Percentiles rank a stretch among this genome's conserved stretches.
These are phyloP conservation scores for Morpho achilles DNA, from an alignment of 2,888 invertebrate genomes.

Conservation along the genomic window DNA sequence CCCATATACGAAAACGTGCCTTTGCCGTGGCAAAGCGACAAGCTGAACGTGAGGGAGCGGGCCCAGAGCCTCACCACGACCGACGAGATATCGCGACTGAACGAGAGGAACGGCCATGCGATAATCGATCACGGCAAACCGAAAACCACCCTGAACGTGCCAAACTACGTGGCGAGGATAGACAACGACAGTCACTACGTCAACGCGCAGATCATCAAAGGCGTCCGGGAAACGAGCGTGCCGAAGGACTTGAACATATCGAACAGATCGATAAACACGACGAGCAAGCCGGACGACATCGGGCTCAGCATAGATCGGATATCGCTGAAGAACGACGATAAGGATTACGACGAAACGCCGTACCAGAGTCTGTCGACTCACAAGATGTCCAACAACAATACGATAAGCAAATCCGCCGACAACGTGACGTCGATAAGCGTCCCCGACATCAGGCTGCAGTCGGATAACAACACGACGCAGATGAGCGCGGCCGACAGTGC, in stretches of 20 bases:
- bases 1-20: conserved; percentile 92
- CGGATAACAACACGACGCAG: conserved; percentile 38
- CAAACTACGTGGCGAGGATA: conserved; percentile 39
- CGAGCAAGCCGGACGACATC: conserved; percentile 39
- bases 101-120: conserved; percentile 62
- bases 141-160: conserved; percentile 36
- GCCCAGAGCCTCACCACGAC: conserved; percentile 87
- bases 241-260: conserved; percentile 53
- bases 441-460: conserved; percentile 35
- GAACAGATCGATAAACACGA: conserved; percentile 43
- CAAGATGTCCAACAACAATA: conserved; percentile 55
- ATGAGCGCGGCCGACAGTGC: conserved; percentile 39
- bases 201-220: conserved; percentile 69
- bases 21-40: conserved; percentile 80
- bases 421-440: conserved; percentile 66
- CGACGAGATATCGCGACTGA: conserved; percentile 77
- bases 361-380: conserved; percentile 69
- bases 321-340: conserved; percentile 52
- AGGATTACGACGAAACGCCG: conserved; percentile 63
- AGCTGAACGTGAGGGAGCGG: conserved; percentile 56
- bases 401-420: conserved; percentile 50
- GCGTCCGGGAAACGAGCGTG: conserved; percentile 59
- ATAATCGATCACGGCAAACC: conserved; percentile 46
- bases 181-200: conserved; percentile 62
- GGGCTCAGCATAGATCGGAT: conserved; percentile 50